A percentile compares a stretch with the other conserved stretches of the same genome.
Evolutionary conservation across 1,140 invertebrate species (phyloP).

Genomic region (Helicoverpa zea): DNA sequence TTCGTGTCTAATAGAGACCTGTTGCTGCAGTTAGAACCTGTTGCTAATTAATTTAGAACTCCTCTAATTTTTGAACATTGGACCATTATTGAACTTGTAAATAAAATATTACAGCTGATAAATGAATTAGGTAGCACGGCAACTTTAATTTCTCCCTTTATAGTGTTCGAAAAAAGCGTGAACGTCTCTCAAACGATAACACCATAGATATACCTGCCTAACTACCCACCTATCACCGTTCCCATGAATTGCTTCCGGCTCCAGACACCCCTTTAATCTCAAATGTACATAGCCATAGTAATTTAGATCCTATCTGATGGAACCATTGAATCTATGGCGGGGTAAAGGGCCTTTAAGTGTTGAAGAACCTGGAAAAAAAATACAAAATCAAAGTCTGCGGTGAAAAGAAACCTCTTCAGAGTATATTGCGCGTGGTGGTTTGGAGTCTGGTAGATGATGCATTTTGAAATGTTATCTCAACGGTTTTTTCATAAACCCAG

Average conservation of each 20-base stretch:
- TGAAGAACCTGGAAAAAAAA: slow-evolving; percentile 58
- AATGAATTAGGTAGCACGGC: too few species aligned
- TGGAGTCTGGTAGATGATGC: slow-evolving; percentile 10
- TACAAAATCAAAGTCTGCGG: slow-evolving; percentile 60
- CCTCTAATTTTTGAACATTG: too few species aligned
- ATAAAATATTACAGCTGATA: too few species aligned
- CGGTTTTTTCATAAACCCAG: background rate
- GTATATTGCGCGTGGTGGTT: slow-evolving; percentile 33
- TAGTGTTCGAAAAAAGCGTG: slow-evolving; percentile 3
- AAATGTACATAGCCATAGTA: slow-evolving; percentile 80
- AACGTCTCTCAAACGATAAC: slow-evolving; percentile 42
- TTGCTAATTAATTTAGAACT: too few species aligned
- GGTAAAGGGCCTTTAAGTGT: slow-evolving; percentile 67
- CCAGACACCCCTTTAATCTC: slow-evolving; percentile 83
- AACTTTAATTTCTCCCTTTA: too few species aligned
- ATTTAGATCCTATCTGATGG: slow-evolving; percentile 81
- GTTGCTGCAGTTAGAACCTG: too few species aligned
- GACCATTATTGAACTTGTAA: too few species aligned
- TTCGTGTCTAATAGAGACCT: too few species aligned
- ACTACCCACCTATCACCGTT: slow-evolving; percentile 57
- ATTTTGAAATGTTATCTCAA: slow-evolving; percentile 31
- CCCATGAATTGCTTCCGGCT: slow-evolving; percentile 66
- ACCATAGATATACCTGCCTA: slow-evolving; percentile 50
- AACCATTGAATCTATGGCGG: slow-evolving; percentile 67
- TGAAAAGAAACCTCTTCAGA: slow-evolving; percentile 50